Evolutionary conservation across 2,113 vertebrate species (phyloP).

Genomic region (Alosa alosa): DNA sequence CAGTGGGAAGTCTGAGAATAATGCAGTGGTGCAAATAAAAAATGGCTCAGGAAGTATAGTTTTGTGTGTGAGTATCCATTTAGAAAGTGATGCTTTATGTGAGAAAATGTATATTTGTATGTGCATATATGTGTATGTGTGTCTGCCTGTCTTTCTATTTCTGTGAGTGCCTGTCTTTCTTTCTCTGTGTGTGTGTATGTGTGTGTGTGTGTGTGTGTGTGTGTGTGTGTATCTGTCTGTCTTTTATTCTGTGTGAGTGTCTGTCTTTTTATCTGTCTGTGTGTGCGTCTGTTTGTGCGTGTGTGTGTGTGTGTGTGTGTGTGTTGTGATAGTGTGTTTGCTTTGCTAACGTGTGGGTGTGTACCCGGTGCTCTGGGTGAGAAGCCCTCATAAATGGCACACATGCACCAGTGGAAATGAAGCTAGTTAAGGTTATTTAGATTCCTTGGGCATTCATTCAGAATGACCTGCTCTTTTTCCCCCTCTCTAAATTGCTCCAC

Average conservation of each 20-base stretch:
- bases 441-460: slow-evolving; percentile 49
- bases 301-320: background rate
- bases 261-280: background rate
- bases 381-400: slow-evolving; percentile 43
- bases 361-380: slow-evolving; percentile 16
- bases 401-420: slow-evolving; percentile 32
- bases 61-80: slow-evolving; percentile 18
- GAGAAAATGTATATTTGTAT: background rate
- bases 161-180: background rate
- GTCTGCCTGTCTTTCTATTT: no score
- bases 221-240: slow-evolving; percentile 6
- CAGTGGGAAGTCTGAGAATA: background rate
- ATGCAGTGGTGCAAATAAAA: background rate
- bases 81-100: background rate
- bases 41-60: background rate
- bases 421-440: slow-evolving; percentile 48
- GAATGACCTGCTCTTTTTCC: slow-evolving; percentile 25
- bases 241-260: background rate
- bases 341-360: background rate
- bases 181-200: background rate
- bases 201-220: background rate
- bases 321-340: slow-evolving; percentile 20
- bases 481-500: slow-evolving; percentile 40
- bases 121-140: background rate
- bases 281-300: slow-evolving; percentile 6